Evolutionary conservation across 2,888 invertebrate species (phyloP).

Genomic region (Oxytorus armatus): DNA sequence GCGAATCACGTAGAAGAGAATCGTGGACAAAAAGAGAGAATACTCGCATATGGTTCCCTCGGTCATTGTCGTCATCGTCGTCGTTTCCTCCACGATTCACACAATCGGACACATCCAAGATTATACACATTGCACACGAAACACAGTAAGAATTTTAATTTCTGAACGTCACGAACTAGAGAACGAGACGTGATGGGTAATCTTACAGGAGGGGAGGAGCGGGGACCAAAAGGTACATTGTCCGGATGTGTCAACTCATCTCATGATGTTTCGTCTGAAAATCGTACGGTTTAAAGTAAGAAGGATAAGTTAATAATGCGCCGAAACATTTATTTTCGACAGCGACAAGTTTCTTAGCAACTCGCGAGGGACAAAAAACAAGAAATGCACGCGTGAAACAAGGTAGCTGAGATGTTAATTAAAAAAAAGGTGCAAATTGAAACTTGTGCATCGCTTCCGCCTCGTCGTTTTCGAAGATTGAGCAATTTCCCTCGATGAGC

Average conservation of each 20-base stretch:
- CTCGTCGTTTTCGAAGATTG: no score
- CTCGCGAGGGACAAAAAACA: background rate
- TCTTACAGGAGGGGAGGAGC: background rate
- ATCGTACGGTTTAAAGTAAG: slow-evolving; percentile 7
- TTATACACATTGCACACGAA: slow-evolving; percentile 36
- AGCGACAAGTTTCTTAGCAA: background rate
- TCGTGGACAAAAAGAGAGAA: slow-evolving; percentile 36
- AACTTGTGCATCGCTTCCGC: no score
- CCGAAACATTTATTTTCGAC: no score
- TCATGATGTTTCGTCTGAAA: background rate
- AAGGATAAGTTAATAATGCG: background rate
- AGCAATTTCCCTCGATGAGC: no score
- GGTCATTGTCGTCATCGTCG: no score
- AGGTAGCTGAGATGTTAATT: background rate
- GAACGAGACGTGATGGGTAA: background rate
- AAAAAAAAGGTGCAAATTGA: no score
- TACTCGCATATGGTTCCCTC: slow-evolving; percentile 11
- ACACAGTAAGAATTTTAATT: slow-evolving; percentile 57
- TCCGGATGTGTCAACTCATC: no score
- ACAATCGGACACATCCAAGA: slow-evolving; percentile 49
- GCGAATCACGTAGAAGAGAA: slow-evolving; percentile 57
- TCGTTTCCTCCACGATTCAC: slow-evolving; percentile 34
- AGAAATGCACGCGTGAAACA: background rate
- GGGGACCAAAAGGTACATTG: no score
- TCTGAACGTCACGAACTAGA: slow-evolving; percentile 43